A percentile compares a stretch with the other conserved stretches of the same genome.
Evolutionary conservation across 2,797 vertebrate genomes (phyloP).

Genomic region (Eupleurogrammus muticus): DNA sequence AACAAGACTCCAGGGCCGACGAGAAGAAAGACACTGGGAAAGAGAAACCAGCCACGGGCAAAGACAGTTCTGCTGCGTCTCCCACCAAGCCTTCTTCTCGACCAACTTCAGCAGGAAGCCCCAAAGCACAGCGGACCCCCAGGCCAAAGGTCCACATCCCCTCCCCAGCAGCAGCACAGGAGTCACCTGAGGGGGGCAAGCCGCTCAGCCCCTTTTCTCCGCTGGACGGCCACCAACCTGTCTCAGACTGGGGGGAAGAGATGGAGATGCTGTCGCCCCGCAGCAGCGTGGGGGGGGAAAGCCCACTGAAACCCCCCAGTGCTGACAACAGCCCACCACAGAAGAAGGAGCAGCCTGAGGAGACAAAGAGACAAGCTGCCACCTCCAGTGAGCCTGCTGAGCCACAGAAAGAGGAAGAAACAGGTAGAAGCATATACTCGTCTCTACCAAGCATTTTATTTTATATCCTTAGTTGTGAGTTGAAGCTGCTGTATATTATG

Average conservation of each 20-base stretch:
- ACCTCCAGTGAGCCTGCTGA: constrained; percentile 22
- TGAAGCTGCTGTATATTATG: not conserved
- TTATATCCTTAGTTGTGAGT: not conserved
- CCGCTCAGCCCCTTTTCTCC: constrained; percentile 86
- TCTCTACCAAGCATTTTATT: not conserved
- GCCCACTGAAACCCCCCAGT: constrained; percentile 75
- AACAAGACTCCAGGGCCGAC: constrained; percentile 35
- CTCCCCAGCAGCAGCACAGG: constrained; percentile 53
- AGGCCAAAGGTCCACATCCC: constrained; percentile 81
- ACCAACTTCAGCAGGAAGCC: constrained; percentile 50
- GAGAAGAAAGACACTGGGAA: constrained; percentile 70
- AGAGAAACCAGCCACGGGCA: constrained; percentile 40
- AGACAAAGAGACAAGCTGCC: constrained; percentile 7
- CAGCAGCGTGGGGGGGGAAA: constrained; percentile 82
- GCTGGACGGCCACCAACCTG: constrained; percentile 81
- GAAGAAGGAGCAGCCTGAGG: constrained; percentile 40
- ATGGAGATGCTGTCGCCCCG: constrained; percentile 90
- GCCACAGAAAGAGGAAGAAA: constrained; percentile 27
- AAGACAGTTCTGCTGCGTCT: constrained; percentile 26
- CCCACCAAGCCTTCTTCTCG: constrained; percentile 10
- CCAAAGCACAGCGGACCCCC: constrained; percentile 71
- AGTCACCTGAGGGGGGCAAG: constrained; percentile 70
- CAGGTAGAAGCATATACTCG: constrained; percentile 15
- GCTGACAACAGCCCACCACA: constrained; percentile 74
- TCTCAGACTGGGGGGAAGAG: constrained; percentile 93